Base-by-base conservation (phyloP, 2,888 invertebrate species). In the Lithophane semibrunnea region DNA sequence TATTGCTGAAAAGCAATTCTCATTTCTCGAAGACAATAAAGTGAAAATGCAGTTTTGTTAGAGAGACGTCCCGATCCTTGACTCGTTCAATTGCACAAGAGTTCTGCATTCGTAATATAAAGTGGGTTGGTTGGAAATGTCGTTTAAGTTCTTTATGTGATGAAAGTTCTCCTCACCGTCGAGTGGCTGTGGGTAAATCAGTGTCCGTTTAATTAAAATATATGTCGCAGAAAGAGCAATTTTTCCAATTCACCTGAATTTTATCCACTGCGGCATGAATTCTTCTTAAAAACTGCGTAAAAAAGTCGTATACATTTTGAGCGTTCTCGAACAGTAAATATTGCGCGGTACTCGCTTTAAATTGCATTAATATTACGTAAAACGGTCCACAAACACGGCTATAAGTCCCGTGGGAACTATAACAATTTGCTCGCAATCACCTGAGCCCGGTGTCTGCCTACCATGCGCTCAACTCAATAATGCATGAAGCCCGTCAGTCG, bases 351-450 rank as follows among this genome's bases (percentile, higher is more conserved):
- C 63, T 67, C 44, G 77, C 75, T 84, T 88, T 83, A 84, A 89
- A 83, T 86, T 79, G 86, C 75, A 88, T 87, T 80, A 88, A 88
- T 88, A 88, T 89, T 87, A 89, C 85, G 85, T 88, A 87, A 91
- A 89, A 85, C 80, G 75, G 83, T 84, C 82, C 79, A 88, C 86
- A 86, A 89, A 89, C 88, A 89, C 84, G 89, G 87, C 86, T 86
- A 84, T 88, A 89, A 88, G 88, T 91, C 93, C 93, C 94, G 91
- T 94, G 95, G 93, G 95, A 95, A 94, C 91, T 92, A 92, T 92
- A 92, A 93, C 94, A 93, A 92, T 94, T 94, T 93, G 93, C 91
- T 90, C 84, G 92, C 92, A 92, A 92, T 93, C 93, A 91, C 91
- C 91, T 90, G 88, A 90, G 90, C 91, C 88, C 87, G 79, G 84